Conservation (phyloP, 2,113 vertebrate species). For the Myodes glareolus region DNA sequence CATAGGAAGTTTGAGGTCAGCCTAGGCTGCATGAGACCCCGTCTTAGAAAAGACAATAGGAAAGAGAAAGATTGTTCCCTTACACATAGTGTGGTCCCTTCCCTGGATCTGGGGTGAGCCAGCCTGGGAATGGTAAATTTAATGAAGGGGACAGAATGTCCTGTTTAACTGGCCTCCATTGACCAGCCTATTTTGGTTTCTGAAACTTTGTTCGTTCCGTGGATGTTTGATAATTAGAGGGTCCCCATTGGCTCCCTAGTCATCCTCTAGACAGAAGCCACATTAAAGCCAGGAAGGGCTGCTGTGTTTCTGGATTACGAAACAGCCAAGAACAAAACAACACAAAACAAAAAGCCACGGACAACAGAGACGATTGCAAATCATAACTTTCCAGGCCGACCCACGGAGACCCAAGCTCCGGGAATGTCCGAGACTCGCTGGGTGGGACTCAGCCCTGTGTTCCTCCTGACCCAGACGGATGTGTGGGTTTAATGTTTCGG, state of each 20-base stretch:
- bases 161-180: not conserved
- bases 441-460: not conserved
- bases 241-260: not conserved
- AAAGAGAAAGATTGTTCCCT: not conserved
- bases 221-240: slow-evolving; percentile 40
- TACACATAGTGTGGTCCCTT: not conserved
- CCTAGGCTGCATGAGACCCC: not conserved
- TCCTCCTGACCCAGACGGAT: not conserved
- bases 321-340: not conserved
- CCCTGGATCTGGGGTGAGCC: fast-evolving
- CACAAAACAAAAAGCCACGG: not conserved
- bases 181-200: not conserved
- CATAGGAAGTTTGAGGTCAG: not conserved
- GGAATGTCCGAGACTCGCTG: not conserved
- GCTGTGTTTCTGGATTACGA: not conserved
- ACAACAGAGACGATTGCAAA: not conserved
- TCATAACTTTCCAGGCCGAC: slow-evolving; percentile 23
- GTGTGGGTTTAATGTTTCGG: slow-evolving; percentile 24
- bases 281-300: not conserved
- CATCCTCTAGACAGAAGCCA: not conserved
- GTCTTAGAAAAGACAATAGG: too few relatives aligned
- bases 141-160: fast-evolving
- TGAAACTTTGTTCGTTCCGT: not conserved
- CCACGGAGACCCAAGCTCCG: not conserved
- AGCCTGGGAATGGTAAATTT: not conserved